Base-by-base conservation (phyloP, 1,140 invertebrate genomes). In the Cotesia typhae region DNA sequence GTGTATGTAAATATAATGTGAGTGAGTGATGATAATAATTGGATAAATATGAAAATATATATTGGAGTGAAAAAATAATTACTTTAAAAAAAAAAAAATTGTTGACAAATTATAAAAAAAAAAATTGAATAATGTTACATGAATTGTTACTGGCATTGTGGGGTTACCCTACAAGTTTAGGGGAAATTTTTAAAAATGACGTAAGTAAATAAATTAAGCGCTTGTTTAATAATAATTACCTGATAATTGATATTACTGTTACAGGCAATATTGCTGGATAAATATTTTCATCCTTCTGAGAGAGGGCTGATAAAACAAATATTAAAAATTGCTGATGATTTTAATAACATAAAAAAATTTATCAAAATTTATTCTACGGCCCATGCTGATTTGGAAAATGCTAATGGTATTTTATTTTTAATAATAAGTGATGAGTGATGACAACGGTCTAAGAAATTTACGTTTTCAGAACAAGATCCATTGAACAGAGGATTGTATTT, bases 401-500 rank as follows among this genome's bases (percentile, higher is more conserved):
- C 53, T 53, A 73, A 37, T 37, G 47, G 65, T 65, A 64, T 36
- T 3, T 69, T 69, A 73, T 72, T 75, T 75, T 63, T 47, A 57
- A 65, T 55, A 72, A 38, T 66, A 59, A 72, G 28, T 67, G 35
- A 63, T n/a, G 53, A 17, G 17, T 17, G 17, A 68, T 37, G 10
- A 52, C 59, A 17, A 35, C 35, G 1, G 53, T 17, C 12, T 12
- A 20, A 20, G 20, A 20, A 3, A 59, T 10, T 59, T 4, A 59
- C 9, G 17, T 74, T 67, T 75, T 5, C 28, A 82, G 78, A 74
- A 55, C 67, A 53, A 67, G 72, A 67, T 61, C 1, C 73, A 41
- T 7, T 68, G 4, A 14, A 17, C 10, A 72, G 81, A 67, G 90
- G 91, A 2, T 76, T 89, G 17, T 92, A 92, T 78, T 78, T 91